A percentile compares a stretch with the other conserved stretches of the same genome.
These are phyloP conservation scores for Brachynemurus nebulosus DNA, from an alignment of 2,888 invertebrate species.

Conservation along the genomic window DNA sequence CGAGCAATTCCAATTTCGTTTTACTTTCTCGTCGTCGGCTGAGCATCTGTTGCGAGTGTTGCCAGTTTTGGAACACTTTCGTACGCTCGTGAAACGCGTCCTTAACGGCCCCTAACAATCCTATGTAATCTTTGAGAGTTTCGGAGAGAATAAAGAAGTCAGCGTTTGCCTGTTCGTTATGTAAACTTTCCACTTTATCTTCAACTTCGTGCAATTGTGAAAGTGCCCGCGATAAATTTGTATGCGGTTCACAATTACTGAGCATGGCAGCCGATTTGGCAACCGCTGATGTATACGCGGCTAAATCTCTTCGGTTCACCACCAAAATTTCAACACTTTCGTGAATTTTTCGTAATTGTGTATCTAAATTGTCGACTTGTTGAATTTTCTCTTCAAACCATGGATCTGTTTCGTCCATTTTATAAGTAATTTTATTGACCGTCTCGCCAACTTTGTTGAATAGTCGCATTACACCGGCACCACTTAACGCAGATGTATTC, in stretches of 20 bases:
- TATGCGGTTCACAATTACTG: constrained; percentile 86
- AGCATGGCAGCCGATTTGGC: constrained; percentile 82
- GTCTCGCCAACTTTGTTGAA: constrained; percentile 96
- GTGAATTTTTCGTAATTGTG: constrained; percentile 74
- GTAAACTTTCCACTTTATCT: constrained; percentile 69
- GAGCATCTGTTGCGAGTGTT: constrained; percentile 88
- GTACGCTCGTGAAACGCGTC: constrained; percentile 62
- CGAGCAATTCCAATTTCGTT: constrained; percentile 79
- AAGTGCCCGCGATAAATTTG: constrained; percentile 75
- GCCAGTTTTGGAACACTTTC: constrained; percentile 92
- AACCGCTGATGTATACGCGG: constrained; percentile 63
- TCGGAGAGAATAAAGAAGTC: constrained; percentile 92
- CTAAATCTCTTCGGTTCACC: constrained; percentile 70
- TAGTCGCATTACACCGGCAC: constrained; percentile 86
- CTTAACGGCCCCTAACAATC: constrained; percentile 81
- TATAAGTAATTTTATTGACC: constrained; percentile 94
- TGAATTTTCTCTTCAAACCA: constrained; percentile 97
- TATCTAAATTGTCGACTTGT: constrained; percentile 83
- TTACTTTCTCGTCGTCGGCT: constrained; percentile 90
- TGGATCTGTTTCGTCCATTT: constrained; percentile 99
- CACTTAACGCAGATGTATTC: constrained; percentile 87
- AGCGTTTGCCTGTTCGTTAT: constrained; percentile 85
- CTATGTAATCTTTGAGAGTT: constrained; percentile 87
- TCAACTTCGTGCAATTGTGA: constrained; percentile 82
- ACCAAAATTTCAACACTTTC: constrained; percentile 79